A percentile compares a stretch with the other conserved stretches of the same genome.
phyloP scores from a whole-genome alignment of 2,113 vertebrate species.

The Gasterosteus aculeatus region DNA sequence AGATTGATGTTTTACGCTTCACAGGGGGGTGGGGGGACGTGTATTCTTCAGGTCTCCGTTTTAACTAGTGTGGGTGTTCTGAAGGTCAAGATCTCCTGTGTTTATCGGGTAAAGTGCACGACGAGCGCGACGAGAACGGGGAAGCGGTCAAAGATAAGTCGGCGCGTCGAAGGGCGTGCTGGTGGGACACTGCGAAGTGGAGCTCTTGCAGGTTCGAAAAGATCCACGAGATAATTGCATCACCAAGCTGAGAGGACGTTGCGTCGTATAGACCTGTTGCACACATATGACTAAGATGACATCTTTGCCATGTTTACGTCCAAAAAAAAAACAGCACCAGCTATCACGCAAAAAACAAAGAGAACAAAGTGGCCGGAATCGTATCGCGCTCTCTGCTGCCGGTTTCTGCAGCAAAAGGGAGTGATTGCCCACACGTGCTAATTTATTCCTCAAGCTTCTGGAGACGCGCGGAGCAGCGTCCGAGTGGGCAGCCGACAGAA shows the following conservation, averaged over 20 bases:
- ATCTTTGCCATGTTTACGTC: not conserved
- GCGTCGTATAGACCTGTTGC: not conserved
- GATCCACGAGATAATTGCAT: no score
- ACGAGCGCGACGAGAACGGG: not conserved
- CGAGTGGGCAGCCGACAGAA: conserved; percentile 80
- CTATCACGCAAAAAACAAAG: not conserved
- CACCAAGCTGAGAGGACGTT: not conserved
- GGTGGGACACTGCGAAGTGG: not conserved
- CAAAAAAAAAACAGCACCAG: not conserved
- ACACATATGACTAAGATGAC: not conserved
- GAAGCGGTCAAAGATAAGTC: conserved; percentile 26
- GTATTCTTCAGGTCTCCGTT: conserved; percentile 29
- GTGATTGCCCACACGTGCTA: conserved; percentile 78
- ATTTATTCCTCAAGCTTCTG: conserved; percentile 81
- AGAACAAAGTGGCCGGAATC: conserved; percentile 5
- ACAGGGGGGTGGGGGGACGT: not conserved
- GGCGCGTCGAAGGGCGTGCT: conserved; percentile 7
- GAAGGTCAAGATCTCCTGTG: conserved; percentile 28
- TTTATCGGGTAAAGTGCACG: conserved; percentile 49
- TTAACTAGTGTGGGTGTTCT: conserved; percentile 24
- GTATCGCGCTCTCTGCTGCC: conserved; percentile 43
- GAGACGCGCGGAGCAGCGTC: conserved; percentile 70
- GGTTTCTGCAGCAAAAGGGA: conserved; percentile 54
- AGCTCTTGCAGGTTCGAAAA: not conserved
- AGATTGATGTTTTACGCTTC: conserved; percentile 24